These are phyloP conservation scores for Craseonycteris thonglongyai DNA, from an alignment of 2,113 vertebrate genomes.

Conservation along the genomic window DNA sequence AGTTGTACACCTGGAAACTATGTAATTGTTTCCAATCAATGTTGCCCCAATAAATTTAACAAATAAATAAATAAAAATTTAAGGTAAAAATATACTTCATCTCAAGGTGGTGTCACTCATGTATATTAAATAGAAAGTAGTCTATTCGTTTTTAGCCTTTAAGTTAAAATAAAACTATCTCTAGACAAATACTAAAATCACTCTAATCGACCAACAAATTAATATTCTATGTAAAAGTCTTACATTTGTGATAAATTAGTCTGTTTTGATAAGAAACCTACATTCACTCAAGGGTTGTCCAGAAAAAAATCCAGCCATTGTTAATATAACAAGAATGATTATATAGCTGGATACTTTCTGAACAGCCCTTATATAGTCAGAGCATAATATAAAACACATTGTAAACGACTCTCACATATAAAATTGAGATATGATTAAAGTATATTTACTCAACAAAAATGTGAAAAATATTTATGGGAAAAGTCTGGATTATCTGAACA, in stretches of 20 bases:
- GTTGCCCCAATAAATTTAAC: no score
- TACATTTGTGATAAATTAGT: background rate
- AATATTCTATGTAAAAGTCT: background rate
- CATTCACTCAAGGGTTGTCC: no score
- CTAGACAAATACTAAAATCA: background rate
- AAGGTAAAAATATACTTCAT: background rate
- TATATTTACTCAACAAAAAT: background rate
- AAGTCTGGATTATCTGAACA: background rate
- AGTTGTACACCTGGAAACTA: no score
- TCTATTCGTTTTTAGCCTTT: background rate
- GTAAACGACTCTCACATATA: background rate
- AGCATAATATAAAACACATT: background rate
- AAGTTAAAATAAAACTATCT: conserved; percentile 4
- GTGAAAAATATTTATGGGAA: background rate
- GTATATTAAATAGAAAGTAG: background rate
- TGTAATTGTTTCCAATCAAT: no score
- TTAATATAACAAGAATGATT: no score
- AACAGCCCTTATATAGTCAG: no score
- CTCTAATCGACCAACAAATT: background rate
- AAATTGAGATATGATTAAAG: background rate
- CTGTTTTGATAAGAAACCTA: background rate
- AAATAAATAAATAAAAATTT: background rate
- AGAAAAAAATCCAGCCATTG: no score
- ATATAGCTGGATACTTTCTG: no score
- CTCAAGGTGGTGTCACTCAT: background rate